Evolutionary conservation across 2,888 invertebrate species (phyloP).

Genomic region (Netelia fuscicornis): DNA sequence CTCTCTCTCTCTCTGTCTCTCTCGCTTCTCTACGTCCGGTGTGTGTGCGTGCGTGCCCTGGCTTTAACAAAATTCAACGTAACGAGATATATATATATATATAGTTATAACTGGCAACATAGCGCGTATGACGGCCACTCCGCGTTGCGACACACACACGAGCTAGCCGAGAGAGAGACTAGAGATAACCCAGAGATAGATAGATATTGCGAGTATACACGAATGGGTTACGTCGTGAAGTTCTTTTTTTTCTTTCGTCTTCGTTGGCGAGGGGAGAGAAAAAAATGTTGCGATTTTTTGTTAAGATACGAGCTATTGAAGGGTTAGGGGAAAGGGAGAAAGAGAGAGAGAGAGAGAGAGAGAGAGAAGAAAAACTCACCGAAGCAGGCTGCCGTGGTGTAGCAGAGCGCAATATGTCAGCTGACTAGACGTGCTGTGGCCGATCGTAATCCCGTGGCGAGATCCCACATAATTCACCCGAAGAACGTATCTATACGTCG

Average conservation of each 20-base stretch:
- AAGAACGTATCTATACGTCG: constrained; percentile 60
- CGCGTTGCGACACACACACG: constrained; percentile 57
- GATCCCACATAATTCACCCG: constrained; percentile 84
- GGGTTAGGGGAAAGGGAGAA: neutral
- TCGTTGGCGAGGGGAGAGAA: constrained; percentile 6
- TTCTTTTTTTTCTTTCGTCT: neutral
- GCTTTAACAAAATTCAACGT: constrained; percentile 61
- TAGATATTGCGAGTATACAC: constrained; percentile 22
- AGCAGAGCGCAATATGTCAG: constrained; percentile 85
- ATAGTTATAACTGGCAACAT: neutral
- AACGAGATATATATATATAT: neutral
- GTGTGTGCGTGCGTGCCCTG: constrained; percentile 29
- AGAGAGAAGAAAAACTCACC: constrained; percentile 77
- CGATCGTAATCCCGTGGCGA: constrained; percentile 82
- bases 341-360: constrained; percentile 34
- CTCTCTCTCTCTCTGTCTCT: neutral
- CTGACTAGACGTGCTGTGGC: constrained; percentile 84
- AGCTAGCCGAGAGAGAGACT: constrained; percentile 7
- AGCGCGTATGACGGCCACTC: constrained; percentile 38
- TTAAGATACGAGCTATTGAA: neutral
- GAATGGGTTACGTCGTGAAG: constrained; percentile 8
- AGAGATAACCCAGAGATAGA: constrained; percentile 29
- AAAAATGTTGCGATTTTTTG: neutral
- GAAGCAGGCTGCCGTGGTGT: constrained; percentile 83
- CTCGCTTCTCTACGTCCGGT: constrained; percentile 21